Percentiles rank a stretch among this genome's conserved stretches.
Evolutionary conservation across 1,140 invertebrate genomes (phyloP).

Genomic region (Drosophila triauraria): DNA sequence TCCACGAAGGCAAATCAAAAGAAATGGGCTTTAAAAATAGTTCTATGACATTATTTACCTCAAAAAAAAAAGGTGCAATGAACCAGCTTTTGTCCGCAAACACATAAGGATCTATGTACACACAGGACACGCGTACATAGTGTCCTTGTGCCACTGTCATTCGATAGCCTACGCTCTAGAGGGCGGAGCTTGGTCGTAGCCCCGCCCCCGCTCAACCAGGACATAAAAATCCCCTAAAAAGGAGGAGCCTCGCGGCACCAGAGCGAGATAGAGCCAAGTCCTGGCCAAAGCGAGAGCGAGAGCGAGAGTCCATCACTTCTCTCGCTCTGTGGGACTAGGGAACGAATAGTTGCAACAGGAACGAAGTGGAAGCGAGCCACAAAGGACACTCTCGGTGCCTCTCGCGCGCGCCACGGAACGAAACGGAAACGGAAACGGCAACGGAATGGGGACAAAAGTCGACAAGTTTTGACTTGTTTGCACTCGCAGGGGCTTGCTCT

Average conservation of each 20-base stretch:
- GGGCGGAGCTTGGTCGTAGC: constrained; percentile 56
- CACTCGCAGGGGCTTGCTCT: constrained; percentile 16
- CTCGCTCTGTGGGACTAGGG: too few relatives aligned
- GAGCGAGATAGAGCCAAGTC: constrained; percentile 3
- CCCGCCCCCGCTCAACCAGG: constrained; percentile 53
- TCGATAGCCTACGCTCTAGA: constrained; percentile 18
- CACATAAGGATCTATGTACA: constrained; percentile 13
- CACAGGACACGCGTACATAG: constrained; percentile 9
- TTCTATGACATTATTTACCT: constrained; percentile 4
- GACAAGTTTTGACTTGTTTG: constrained; percentile 41
- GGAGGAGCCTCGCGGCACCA: constrained; percentile 58
- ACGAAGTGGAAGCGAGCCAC: too few relatives aligned
- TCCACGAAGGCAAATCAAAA: too few relatives aligned
- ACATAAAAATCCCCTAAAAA: constrained; percentile 75
- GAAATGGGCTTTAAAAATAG: constrained; percentile 3
- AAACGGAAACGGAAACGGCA: background rate
- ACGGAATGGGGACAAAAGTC: constrained; percentile 46
- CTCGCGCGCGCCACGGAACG: background rate
- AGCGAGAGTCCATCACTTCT: too few relatives aligned
- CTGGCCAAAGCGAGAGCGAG: background rate
- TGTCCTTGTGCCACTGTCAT: constrained; percentile 15
- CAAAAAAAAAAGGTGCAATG: constrained; percentile 6
- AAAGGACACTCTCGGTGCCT: too few relatives aligned
- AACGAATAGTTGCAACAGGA: constrained; percentile 6
- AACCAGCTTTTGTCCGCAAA: background rate